Conservation (phyloP, 2,797 vertebrate genomes). For the Anguilla pacifica region DNA sequence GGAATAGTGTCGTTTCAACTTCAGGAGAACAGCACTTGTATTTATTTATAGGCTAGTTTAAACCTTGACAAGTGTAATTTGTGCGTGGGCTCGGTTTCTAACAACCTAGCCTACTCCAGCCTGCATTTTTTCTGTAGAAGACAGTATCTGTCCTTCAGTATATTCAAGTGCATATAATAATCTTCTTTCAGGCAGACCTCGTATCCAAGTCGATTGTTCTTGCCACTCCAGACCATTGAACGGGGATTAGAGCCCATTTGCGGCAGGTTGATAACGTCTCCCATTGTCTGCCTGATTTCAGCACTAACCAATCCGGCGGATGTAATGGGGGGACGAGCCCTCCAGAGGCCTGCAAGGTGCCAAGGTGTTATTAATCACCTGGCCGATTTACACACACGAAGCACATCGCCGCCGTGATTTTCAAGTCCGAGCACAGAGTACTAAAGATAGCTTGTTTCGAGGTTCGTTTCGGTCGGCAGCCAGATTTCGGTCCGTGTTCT, state of each 20-base stretch:
- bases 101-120: neutral
- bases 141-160: constrained; percentile 29
- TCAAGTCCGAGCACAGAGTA: constrained; percentile 26
- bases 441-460: constrained; percentile 9
- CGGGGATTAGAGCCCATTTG: constrained; percentile 46
- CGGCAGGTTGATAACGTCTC: constrained; percentile 41
- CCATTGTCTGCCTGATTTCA: constrained; percentile 35
- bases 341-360: constrained; percentile 24
- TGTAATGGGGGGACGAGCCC: constrained; percentile 43
- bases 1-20: neutral
- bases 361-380: constrained; percentile 44
- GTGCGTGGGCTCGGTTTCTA: neutral
- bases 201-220: constrained; percentile 45
- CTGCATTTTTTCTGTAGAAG: neutral
- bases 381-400: constrained; percentile 45
- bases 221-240: constrained; percentile 34
- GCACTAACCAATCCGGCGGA: constrained; percentile 38
- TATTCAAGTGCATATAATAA: constrained; percentile 31
- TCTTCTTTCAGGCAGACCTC: constrained; percentile 33
- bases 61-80: constrained; percentile 14
- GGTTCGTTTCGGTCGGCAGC: neutral
- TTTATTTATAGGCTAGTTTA: neutral
- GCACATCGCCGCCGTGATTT: constrained; percentile 40
- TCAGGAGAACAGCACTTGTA: neutral
- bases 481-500: neutral